These are phyloP conservation scores for Aphelinus certus DNA, from an alignment of 1,140 invertebrate species.

Conservation along the genomic window DNA sequence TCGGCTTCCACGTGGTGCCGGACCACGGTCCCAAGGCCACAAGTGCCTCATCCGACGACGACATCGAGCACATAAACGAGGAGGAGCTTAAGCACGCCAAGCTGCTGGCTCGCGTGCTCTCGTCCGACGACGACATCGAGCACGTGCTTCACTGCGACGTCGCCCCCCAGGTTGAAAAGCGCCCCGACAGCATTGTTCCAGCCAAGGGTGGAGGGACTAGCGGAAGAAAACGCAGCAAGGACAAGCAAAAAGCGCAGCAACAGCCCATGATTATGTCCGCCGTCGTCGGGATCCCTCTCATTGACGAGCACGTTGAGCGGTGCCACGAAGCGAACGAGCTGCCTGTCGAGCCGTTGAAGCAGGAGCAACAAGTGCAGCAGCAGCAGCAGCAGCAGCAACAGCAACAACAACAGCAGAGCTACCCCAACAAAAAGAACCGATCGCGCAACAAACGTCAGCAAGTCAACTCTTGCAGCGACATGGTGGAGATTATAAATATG, in stretches of 20 bases:
- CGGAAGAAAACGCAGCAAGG: slow-evolving; percentile 27
- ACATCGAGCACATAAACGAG: slow-evolving; percentile 55
- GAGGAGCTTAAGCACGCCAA: not conserved
- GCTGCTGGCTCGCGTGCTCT: slow-evolving; percentile 14
- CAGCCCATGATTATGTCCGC: no score
- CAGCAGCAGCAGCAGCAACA: slow-evolving; percentile 7
- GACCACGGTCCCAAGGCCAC: no score
- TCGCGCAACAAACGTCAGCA: slow-evolving; percentile 39
- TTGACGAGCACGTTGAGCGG: no score
- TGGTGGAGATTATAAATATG: slow-evolving; percentile 62
- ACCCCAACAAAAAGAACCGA: slow-evolving; percentile 45
- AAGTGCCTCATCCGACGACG: slow-evolving; percentile 57
- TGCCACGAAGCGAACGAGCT: not conserved
- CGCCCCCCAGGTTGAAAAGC: slow-evolving; percentile 2
- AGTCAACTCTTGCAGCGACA: not conserved
- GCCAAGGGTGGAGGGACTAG: not conserved
- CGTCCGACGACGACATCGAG: slow-evolving; percentile 58
- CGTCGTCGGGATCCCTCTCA: no score
- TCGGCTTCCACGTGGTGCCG: no score
- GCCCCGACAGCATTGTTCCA: not conserved
- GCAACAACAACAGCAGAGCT: slow-evolving; percentile 33
- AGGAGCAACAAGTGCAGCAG: not conserved
- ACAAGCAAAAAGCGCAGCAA: slow-evolving; percentile 11
- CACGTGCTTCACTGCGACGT: slow-evolving; percentile 53
- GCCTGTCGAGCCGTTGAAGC: not conserved